Conservation (phyloP, 2,888 invertebrate species). For the Chaetogeoica ovagalla region DNA sequence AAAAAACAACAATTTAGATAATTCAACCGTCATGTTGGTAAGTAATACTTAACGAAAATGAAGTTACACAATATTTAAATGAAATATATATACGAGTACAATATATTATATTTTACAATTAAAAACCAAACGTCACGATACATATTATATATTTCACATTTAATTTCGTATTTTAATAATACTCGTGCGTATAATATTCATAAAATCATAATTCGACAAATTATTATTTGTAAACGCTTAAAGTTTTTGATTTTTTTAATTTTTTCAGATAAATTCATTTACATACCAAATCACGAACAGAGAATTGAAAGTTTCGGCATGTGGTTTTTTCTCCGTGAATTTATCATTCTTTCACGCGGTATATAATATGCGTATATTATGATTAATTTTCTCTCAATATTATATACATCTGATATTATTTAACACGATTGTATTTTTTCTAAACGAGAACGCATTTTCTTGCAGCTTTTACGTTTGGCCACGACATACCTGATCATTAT, state of each 20-base stretch:
- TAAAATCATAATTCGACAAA: background rate
- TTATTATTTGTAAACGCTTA: background rate
- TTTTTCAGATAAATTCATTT: constrained; percentile 50
- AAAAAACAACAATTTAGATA: constrained; percentile 22
- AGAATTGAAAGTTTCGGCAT: constrained; percentile 50
- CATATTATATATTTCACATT: too few relatives aligned
- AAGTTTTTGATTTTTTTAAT: background rate
- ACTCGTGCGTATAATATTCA: background rate
- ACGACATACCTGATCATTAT: constrained; percentile 54
- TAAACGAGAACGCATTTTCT: background rate
- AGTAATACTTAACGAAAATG: background rate
- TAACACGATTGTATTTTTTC: too few relatives aligned
- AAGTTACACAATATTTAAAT: background rate
- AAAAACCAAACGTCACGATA: background rate
- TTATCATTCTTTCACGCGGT: constrained; percentile 53
- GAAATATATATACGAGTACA: too few relatives aligned
- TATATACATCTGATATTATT: background rate
- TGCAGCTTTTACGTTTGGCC: constrained; percentile 51
- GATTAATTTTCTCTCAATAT: background rate
- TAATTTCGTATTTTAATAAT: too few relatives aligned
- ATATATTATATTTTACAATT: background rate
- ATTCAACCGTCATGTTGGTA: constrained; percentile 17
- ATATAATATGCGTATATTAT: background rate
- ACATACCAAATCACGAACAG: constrained; percentile 46
- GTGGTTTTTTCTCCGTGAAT: constrained; percentile 52